Evolutionary conservation across 2,888 invertebrate genomes (phyloP).

Genomic region (Mythimna impura): DNA sequence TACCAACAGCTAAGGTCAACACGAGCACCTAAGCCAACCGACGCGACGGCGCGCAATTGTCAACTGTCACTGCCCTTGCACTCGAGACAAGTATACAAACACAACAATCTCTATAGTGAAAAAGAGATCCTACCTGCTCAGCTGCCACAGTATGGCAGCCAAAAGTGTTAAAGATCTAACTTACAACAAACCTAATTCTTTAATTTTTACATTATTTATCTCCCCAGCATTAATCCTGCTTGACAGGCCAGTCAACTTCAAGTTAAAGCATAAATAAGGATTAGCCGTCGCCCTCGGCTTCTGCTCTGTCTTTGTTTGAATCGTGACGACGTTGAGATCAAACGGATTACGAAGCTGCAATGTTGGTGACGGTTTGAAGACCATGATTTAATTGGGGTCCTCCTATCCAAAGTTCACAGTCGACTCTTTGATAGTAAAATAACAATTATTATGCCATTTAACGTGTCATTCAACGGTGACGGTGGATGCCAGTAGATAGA

Average conservation of each 20-base stretch:
- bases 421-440: neutral
- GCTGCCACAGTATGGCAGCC: no score
- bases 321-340: conserved; percentile 46
- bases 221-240: conserved; percentile 14
- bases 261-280: conserved; percentile 48
- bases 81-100: no score
- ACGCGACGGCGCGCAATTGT: no score
- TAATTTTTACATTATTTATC: neutral
- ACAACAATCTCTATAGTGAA: no score
- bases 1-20: no score
- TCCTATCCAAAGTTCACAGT: neutral
- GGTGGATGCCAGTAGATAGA: no score
- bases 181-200: neutral
- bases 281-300: conserved; percentile 15
- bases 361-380: conserved; percentile 31
- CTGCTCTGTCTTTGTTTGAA: conserved; percentile 24
- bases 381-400: conserved; percentile 26
- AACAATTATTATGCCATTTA: no score
- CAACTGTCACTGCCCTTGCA: no score
- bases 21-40: no score
- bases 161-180: neutral
- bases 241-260: conserved; percentile 46
- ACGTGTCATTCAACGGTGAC: no score
- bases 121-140: no score
- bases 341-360: conserved; percentile 45